A percentile compares a stretch with the other conserved stretches of the same genome.
phyloP scores from a whole-genome alignment of 2,888 invertebrate species.

The Trissolcus japonicus region DNA sequence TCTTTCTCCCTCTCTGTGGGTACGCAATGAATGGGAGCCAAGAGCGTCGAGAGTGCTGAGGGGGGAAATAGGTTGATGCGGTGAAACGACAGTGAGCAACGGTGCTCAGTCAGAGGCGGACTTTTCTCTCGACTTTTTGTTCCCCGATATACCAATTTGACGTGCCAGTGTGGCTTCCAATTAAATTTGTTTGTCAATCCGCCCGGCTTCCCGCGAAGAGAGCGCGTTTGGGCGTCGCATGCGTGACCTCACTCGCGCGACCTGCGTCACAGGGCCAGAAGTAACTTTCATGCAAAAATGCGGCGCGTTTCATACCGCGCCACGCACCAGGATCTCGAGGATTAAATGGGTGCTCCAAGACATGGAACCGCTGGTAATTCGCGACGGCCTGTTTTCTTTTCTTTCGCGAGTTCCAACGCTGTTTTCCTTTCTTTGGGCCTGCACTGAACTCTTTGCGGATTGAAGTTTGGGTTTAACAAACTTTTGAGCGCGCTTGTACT shows the following conservation, averaged over 20 bases:
- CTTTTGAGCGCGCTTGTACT: constrained; percentile 25
- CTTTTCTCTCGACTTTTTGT: constrained; percentile 15
- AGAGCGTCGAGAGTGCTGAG: constrained; percentile 21
- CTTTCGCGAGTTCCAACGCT: not conserved
- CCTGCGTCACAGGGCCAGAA: constrained; percentile 22
- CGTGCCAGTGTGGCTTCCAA: not conserved
- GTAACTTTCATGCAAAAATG: constrained; percentile 47
- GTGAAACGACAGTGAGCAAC: constrained; percentile 51
- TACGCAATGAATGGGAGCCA: constrained; percentile 38
- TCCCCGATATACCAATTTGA: not conserved
- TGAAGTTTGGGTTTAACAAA: constrained; percentile 6
- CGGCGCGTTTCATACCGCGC: constrained; percentile 40
- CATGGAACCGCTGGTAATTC: constrained; percentile 52
- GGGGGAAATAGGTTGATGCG: constrained; percentile 52
- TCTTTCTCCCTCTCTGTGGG: constrained; percentile 22
- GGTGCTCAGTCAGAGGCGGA: constrained; percentile 19
- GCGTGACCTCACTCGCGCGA: constrained; percentile 13
- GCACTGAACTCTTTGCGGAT: not conserved
- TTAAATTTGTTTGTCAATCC: constrained; percentile 17
- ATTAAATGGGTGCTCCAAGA: constrained; percentile 57
- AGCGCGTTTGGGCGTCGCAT: constrained; percentile 14
- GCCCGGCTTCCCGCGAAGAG: constrained; percentile 11
- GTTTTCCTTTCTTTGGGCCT: not conserved
- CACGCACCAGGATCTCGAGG: constrained; percentile 33
- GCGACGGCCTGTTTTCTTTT: too few relatives aligned